Percentiles rank a stretch among this genome's conserved stretches.
These are phyloP conservation scores for Cyaniris semiargus DNA, from an alignment of 2,888 invertebrate species.

Conservation along the genomic window DNA sequence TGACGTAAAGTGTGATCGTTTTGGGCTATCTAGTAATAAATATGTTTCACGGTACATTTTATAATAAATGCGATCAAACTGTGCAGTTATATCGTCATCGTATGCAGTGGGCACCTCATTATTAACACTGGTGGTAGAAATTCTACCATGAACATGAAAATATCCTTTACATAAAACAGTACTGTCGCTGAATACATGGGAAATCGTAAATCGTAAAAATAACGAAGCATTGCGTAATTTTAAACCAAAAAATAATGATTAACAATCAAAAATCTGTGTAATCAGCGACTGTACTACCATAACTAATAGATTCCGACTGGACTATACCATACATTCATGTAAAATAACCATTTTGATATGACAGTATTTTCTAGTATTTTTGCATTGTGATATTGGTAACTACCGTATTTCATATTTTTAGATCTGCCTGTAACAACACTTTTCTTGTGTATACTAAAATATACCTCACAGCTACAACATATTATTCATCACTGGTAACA, in stretches of 20 bases:
- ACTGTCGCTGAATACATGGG: neutral
- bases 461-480: neutral
- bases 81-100: neutral
- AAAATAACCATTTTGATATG: neutral
- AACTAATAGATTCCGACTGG: neutral
- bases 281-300: neutral
- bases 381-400: neutral
- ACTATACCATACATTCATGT: neutral
- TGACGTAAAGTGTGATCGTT: too few relatives aligned
- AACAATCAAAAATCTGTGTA: neutral
- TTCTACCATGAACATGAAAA: neutral
- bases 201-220: too few relatives aligned
- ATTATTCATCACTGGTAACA: conserved; percentile 40
- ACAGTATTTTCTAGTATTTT: neutral
- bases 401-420: neutral
- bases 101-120: conserved; percentile 30
- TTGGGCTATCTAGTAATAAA: too few relatives aligned
- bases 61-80: neutral
- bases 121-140: conserved; percentile 36
- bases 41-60: neutral
- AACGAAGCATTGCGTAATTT: neutral
- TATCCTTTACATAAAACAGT: neutral
- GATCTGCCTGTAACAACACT: neutral
- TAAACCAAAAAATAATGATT: neutral
- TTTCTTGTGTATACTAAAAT: neutral